A percentile compares a stretch with the other conserved stretches of the same genome.
phyloP scores from a whole-genome alignment of 2,113 vertebrate species.

The Mirza zaza region DNA sequence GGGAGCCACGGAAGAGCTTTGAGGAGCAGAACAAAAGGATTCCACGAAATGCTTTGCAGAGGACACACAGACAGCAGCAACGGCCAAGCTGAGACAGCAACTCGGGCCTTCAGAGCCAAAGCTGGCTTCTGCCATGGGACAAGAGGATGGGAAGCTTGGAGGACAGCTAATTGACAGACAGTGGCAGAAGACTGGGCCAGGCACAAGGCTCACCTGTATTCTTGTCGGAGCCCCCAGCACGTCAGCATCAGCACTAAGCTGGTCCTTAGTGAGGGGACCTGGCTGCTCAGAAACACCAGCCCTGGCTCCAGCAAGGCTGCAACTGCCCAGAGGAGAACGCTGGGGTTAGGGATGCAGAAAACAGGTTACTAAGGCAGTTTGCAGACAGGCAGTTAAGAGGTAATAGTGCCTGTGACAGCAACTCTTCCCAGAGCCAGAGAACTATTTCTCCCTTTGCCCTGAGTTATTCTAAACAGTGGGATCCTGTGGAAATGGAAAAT shows the following conservation, averaged over 20 bases:
- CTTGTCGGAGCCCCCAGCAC: not conserved
- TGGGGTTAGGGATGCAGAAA: not conserved
- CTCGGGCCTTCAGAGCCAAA: not conserved
- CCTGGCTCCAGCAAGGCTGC: not conserved
- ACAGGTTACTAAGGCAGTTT: not conserved
- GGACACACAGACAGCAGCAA: not conserved
- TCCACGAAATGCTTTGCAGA: not conserved
- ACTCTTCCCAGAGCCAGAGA: not conserved
- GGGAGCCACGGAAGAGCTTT: not conserved
- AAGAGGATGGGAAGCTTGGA: not conserved
- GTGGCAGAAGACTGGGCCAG: not conserved
- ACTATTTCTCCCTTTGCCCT: not conserved
- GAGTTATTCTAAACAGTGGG: not conserved
- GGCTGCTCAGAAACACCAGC: not conserved
- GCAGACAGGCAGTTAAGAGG: not conserved
- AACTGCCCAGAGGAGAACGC: not conserved
- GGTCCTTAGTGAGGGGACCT: not conserved
- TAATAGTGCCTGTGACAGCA: not conserved
- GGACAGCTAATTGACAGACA: not conserved
- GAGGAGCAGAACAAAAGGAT: not conserved
- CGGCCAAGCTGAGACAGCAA: not conserved
- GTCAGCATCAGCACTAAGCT: not conserved
- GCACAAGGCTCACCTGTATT: not conserved
- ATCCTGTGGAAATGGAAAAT: constrained; percentile 4
- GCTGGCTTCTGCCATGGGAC: not conserved